phyloP scores from a whole-genome alignment of 1,140 invertebrate species.

The Platorchestia sp. region DNA sequence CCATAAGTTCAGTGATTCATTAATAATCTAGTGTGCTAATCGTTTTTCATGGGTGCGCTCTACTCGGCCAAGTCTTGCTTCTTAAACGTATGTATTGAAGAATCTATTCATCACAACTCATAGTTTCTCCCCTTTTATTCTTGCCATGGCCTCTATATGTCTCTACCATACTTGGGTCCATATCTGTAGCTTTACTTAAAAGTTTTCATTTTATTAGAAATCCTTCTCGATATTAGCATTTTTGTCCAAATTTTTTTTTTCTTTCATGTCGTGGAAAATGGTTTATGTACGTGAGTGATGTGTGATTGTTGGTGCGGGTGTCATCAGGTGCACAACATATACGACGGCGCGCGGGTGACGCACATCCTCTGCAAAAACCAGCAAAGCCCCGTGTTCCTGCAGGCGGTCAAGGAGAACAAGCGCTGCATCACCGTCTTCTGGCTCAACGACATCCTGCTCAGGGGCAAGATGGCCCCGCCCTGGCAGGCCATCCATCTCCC shows the following conservation, averaged over 20 bases:
- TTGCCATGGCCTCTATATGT: no score
- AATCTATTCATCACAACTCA: no score
- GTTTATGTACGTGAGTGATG: neutral
- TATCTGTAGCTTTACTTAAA: no score
- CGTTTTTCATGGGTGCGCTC: no score
- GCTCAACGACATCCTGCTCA: slow-evolving; percentile 89
- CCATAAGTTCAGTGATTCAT: no score
- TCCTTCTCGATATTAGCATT: neutral
- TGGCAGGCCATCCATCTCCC: slow-evolving; percentile 94
- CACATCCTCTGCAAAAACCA: slow-evolving; percentile 93
- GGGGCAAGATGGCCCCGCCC: slow-evolving; percentile 88
- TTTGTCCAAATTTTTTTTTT: neutral
- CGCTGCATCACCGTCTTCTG: slow-evolving; percentile 94
- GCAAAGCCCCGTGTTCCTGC: slow-evolving; percentile 70
- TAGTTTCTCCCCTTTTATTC: no score
- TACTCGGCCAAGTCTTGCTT: no score
- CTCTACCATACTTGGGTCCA: no score
- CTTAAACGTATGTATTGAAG: no score
- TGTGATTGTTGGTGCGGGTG: neutral
- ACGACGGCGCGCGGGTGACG: slow-evolving; percentile 86
- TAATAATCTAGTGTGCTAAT: no score
- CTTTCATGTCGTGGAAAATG: neutral
- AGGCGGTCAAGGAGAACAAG: slow-evolving; percentile 84
- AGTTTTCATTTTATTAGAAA: neutral
- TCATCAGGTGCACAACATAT: slow-evolving; percentile 48